Base-by-base conservation (phyloP, 2,888 invertebrate species). In the Ptilodon capucinus region DNA sequence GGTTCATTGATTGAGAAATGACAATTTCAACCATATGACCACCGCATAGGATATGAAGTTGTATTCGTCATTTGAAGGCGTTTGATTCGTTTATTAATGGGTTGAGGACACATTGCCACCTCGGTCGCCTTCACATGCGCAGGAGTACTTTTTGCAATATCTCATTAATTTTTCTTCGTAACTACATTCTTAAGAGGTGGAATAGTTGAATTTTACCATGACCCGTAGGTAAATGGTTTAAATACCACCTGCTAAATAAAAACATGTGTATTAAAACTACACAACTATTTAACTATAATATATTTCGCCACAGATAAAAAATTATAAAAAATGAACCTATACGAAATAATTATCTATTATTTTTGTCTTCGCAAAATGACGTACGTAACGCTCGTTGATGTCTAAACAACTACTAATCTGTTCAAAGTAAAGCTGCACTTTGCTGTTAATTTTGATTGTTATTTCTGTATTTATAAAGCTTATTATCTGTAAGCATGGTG, bases 71-170 rank as follows among this genome's bases (percentile, higher is more conserved):
- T 0, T 19, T 28, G 28, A 46, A 49, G 56, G 57, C 49, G 28
- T 35, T 69, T 80, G 67, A 6, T 61, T 23, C 67, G 25, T 76
- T 81, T 71, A 61, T 16, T 28, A 18, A 13, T 11, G 46, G 34
- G 18, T 25, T 40, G 36, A 55, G 36, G 56, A 68, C 44, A 57
- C 64, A 76, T 73, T 83, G 80, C 78, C 83, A 87, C 86, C 84
- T 88, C 78, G 80, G 72, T 88, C 74, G 83, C 88, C 88, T 87
- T 88, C 86, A 83, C 76, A 85, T 86, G 85, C 82, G 83, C 86
- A 78, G 71, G 84, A 85, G 83, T 83, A 74, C 57, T 86, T 89
- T 88, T 86, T 86, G 83, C 83, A 72, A 74, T 64, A 68, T 68
- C 69, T 77, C 59, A 65, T 77, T 70, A 36, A 68, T 73, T 82